Percentiles rank a stretch among this genome's conserved stretches.
phyloP scores from a whole-genome alignment of 2,888 invertebrate genomes.

The Acholoe squamosa region DNA sequence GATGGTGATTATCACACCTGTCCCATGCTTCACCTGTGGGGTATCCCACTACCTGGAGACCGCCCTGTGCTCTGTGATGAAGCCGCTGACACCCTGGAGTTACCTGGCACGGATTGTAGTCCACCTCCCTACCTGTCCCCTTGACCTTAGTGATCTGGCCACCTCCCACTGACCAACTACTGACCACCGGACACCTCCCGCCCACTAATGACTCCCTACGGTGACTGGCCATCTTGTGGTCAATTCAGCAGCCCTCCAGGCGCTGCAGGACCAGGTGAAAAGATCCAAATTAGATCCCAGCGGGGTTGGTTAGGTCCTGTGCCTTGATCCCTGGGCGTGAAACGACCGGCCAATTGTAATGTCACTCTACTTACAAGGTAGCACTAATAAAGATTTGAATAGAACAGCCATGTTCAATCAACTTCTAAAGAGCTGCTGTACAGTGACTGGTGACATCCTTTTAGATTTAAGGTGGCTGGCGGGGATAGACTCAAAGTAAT shows the following conservation, averaged over 20 bases:
- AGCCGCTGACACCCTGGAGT: not conserved
- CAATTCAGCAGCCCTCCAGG: slow-evolving; percentile 17
- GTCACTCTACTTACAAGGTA: not conserved
- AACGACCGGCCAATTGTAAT: slow-evolving; percentile 6
- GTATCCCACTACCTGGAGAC: slow-evolving; percentile 14
- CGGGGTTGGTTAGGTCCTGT: not conserved
- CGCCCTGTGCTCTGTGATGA: not conserved
- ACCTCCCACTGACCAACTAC: not conserved
- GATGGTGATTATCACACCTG: not conserved
- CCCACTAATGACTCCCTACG: not conserved
- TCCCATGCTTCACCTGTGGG: not conserved
- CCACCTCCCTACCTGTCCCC: not conserved
- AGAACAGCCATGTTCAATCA: not conserved
- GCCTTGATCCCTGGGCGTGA: not conserved
- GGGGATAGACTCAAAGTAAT: too few species aligned
- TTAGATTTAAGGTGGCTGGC: too few species aligned
- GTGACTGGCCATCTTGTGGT: not conserved
- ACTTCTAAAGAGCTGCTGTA: not conserved
- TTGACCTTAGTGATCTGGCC: not conserved
- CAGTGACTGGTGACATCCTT: not conserved
- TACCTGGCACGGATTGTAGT: not conserved
- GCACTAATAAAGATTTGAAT: not conserved
- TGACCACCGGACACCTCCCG: not conserved
- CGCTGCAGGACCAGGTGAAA: not conserved
- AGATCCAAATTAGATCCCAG: not conserved